These are phyloP conservation scores for Sepioteuthis lessoniana DNA, from an alignment of 2,888 invertebrate genomes.

Conservation along the genomic window DNA sequence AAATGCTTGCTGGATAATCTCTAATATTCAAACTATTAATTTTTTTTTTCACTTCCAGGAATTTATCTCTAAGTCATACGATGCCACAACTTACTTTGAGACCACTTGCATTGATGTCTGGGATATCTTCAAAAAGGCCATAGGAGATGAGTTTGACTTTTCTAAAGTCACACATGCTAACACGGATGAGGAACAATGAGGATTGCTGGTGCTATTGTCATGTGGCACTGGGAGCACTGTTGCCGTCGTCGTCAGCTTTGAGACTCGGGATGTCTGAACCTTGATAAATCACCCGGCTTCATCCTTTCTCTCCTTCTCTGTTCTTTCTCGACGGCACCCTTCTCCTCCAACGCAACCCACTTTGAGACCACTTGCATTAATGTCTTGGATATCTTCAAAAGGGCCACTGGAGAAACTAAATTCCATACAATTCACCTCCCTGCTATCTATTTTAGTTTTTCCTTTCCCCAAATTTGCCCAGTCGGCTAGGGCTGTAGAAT, in stretches of 20 bases:
- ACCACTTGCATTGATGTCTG: slow-evolving; percentile 98
- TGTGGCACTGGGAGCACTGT: neutral
- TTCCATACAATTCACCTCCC: no score
- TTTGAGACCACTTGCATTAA: no score
- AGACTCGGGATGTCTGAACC: neutral
- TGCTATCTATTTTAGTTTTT: no score
- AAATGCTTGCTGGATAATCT: no score
- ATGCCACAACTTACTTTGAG: slow-evolving; percentile 99
- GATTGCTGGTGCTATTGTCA: neutral
- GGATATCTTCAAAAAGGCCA: slow-evolving; percentile 94
- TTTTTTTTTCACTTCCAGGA: slow-evolving; percentile 81
- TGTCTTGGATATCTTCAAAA: no score
- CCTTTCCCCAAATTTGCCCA: no score
- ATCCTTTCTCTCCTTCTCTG: neutral
- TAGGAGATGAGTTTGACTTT: slow-evolving; percentile 97
- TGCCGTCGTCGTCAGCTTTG: neutral
- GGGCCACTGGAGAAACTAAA: no score
- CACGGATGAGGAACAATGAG: slow-evolving; percentile 43
- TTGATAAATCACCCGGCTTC: neutral
- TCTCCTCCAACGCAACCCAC: no score
- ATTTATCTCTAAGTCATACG: slow-evolving; percentile 97
- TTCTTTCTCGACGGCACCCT: neutral
- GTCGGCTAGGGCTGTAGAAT: no score
- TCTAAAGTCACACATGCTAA: slow-evolving; percentile 88
- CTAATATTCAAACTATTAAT: neutral